Percentiles rank a stretch among this genome's conserved stretches.
Evolutionary conservation across 1,140 invertebrate genomes (phyloP).

Genomic region (Euwallacea similis): DNA sequence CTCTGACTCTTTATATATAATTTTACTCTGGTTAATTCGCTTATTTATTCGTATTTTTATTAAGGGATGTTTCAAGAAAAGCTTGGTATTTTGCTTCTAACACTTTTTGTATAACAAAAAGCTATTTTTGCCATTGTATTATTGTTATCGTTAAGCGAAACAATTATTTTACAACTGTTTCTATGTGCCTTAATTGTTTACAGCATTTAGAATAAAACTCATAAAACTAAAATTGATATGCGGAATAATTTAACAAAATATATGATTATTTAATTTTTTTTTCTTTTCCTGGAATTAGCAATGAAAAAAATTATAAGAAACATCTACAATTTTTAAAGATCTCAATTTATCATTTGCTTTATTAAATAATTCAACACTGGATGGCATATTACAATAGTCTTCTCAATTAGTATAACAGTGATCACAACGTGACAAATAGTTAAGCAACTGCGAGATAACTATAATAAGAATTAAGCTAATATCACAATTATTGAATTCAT

Average conservation of each 20-base stretch:
- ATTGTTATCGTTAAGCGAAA: conserved; percentile 13
- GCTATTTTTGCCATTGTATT: conserved; percentile 25
- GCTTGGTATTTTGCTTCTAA: conserved; percentile 30
- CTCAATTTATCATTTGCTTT: too few species aligned
- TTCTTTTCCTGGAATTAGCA: not conserved
- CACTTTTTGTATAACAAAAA: conserved; percentile 23
- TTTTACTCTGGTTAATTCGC: conserved; percentile 27
- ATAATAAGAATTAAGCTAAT: too few species aligned
- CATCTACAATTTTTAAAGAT: too few species aligned
- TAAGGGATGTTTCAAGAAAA: conserved; percentile 32
- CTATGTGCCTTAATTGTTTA: conserved; percentile 23
- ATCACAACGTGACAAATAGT: too few species aligned
- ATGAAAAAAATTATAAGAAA: too few species aligned
- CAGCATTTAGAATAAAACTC: conserved; percentile 19
- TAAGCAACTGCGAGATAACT: too few species aligned
- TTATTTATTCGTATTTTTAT: conserved; percentile 36
- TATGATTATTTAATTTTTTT: conserved; percentile 23
- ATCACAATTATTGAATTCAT: too few species aligned
- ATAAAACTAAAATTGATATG: conserved; percentile 17
- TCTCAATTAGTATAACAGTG: too few species aligned
- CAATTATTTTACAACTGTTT: conserved; percentile 30
- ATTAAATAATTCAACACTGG: too few species aligned
- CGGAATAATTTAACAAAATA: conserved; percentile 30
- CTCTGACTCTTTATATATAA: conserved; percentile 13
- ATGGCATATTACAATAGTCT: too few species aligned